Conservation (phyloP, 2,797 vertebrate genomes). For the Tenualosa thibaudeaui region DNA sequence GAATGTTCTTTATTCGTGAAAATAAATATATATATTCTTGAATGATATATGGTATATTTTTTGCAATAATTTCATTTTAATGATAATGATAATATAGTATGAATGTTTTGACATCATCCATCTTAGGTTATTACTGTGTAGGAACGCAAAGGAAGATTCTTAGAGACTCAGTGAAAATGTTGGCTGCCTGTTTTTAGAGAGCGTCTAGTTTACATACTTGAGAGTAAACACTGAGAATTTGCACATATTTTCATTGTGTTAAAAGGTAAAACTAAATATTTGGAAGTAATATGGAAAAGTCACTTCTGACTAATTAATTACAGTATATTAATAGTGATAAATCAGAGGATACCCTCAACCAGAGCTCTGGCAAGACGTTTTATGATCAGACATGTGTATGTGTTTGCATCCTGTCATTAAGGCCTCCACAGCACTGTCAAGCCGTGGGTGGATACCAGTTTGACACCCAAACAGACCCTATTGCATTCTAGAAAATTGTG, state of each 20-base stretch:
- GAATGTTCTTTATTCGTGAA: neutral
- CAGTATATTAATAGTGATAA: neutral
- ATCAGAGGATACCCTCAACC: neutral
- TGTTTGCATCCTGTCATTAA: neutral
- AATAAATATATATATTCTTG: neutral
- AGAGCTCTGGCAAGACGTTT: neutral
- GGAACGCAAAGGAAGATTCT: neutral
- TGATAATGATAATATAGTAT: neutral
- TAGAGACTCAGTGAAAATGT: neutral
- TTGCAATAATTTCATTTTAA: neutral
- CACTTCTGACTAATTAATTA: neutral
- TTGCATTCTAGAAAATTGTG: too few relatives aligned
- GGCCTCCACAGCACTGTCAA: neutral
- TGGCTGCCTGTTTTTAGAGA: neutral
- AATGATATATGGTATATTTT: neutral
- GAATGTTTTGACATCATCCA: neutral
- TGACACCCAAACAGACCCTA: neutral
- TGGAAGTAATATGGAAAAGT: neutral
- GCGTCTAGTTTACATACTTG: neutral
- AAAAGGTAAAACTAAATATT: neutral
- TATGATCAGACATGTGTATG: neutral
- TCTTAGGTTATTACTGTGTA: slow-evolving; percentile 1
- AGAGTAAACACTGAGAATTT: neutral
- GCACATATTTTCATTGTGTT: neutral
- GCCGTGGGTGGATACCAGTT: too few relatives aligned